phyloP scores from a whole-genome alignment of 1,140 invertebrate species.

The Orchesella cincta region DNA sequence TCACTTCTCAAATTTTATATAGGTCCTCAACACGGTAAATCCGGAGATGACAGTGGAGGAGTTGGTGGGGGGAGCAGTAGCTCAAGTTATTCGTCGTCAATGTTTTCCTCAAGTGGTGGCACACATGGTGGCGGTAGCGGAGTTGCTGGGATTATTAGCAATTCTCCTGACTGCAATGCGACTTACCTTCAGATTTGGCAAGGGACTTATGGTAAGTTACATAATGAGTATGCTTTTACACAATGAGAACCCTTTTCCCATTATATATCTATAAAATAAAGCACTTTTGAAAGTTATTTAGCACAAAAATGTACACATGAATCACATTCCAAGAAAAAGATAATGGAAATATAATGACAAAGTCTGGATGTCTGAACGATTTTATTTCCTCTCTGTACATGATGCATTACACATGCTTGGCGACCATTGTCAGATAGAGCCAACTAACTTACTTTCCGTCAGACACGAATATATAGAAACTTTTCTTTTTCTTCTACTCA shows the following conservation, averaged over 20 bases:
- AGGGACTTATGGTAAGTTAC: constrained; percentile 40
- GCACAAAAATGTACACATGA: background rate
- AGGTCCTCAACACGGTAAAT: constrained; percentile 26
- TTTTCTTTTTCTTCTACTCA: no score
- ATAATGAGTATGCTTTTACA: background rate
- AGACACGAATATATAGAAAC: no score
- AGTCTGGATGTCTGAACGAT: background rate
- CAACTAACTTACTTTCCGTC: no score
- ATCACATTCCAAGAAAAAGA: background rate
- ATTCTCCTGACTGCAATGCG: constrained; percentile 37
- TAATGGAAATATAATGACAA: constrained; percentile 24
- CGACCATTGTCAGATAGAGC: no score
- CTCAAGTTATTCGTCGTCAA: background rate
- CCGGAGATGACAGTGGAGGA: constrained; percentile 28
- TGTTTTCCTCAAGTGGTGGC: constrained; percentile 10
- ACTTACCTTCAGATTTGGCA: constrained; percentile 45
- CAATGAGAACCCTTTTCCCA: background rate
- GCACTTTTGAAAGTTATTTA: background rate
- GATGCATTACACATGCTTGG: no score
- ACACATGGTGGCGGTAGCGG: background rate
- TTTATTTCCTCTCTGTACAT: background rate
- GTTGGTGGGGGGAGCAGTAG: constrained; percentile 6
- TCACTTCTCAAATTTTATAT: constrained; percentile 72
- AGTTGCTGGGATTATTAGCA: constrained; percentile 12
- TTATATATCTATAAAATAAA: background rate